Evolutionary conservation across 1,140 invertebrate species (phyloP), one percentile per base, ranked within the genome.

Genomic region (Neuroterus valhalla): DNA sequence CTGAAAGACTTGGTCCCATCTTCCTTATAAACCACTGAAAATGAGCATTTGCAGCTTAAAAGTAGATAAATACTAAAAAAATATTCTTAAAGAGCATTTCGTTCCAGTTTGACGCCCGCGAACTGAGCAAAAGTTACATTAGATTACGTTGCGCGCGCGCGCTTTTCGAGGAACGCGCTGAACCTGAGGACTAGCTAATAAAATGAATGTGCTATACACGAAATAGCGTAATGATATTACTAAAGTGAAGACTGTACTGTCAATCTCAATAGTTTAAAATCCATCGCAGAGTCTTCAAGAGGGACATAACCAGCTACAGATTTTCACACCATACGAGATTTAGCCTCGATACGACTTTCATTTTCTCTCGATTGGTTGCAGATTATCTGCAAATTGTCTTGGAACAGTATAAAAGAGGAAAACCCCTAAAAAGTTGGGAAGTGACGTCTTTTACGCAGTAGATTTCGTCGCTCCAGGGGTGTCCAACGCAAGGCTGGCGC

Each of bases 101-200:
- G 55, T 62, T 62, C 55, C 55, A 26, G 55, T 62, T 62, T 62
- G 31, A n/a, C 26, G 26, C 8, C 26, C 55, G 26, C 23, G 23
- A 62, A 62, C 55, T 62, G 55, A 62, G 55, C 55, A 62, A 62
- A 62, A 62, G 26, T 31, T 50, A 23, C 21, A 21, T 21, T 52
- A 52, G 55, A 26, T 31, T 23, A 62, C 26, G 23, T 62, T 62
- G 55, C 31, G 55, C 55, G 55, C 55, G n/a, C n/a, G n/a, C n/a
- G n/a, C 26, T 23, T 38, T 62, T 62, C 55, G 55, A 62, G 55
- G 31, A 31, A 55, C 70, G 70, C 44, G 52, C 46, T 70, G 84
- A 66, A 74, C 78, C 80, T 79, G 82, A 84, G 81, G 86, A 88
- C 86, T 89, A 88, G 84, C 82, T 88, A 86, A 86, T 82, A 81